A percentile compares a stretch with the other conserved stretches of the same genome.
Evolutionary conservation across 2,797 vertebrate species (phyloP).

Genomic region (Oryzias sinensis): DNA sequence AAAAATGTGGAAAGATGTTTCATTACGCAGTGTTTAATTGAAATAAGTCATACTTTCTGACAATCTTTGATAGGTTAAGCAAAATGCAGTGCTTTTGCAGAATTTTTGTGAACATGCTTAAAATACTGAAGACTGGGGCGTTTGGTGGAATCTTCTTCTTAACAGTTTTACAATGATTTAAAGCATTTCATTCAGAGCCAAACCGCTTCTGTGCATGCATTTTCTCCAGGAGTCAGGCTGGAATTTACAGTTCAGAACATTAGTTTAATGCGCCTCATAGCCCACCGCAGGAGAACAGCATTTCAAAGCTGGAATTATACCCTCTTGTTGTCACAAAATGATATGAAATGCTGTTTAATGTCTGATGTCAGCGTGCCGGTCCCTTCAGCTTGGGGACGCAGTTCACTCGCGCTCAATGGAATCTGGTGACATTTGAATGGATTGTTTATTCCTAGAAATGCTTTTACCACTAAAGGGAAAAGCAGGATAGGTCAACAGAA

Average conservation of each 20-base stretch:
- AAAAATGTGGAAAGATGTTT: no score
- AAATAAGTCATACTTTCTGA: no score
- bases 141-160: constrained; percentile 1
- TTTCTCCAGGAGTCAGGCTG: constrained; percentile 17
- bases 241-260: constrained; percentile 34
- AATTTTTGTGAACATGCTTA: no score
- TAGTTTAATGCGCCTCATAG: constrained; percentile 32
- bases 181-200: constrained; percentile 21
- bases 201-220: not conserved
- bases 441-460: constrained; percentile 59
- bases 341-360: constrained; percentile 53
- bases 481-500: constrained; percentile 41
- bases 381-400: constrained; percentile 25
- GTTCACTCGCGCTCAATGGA: constrained; percentile 44
- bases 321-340: constrained; percentile 39
- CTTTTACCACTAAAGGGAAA: constrained; percentile 21
- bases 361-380: constrained; percentile 53
- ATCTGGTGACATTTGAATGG: constrained; percentile 63
- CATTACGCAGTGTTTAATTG: no score
- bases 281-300: constrained; percentile 31
- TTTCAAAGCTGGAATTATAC: constrained; percentile 37
- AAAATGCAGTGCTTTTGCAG: no score
- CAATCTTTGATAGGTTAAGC: no score
- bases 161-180: constrained; percentile 15
- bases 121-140: no score